Base-by-base conservation (phyloP, 2,797 vertebrate genomes). In the Sparidentex hasta region DNA sequence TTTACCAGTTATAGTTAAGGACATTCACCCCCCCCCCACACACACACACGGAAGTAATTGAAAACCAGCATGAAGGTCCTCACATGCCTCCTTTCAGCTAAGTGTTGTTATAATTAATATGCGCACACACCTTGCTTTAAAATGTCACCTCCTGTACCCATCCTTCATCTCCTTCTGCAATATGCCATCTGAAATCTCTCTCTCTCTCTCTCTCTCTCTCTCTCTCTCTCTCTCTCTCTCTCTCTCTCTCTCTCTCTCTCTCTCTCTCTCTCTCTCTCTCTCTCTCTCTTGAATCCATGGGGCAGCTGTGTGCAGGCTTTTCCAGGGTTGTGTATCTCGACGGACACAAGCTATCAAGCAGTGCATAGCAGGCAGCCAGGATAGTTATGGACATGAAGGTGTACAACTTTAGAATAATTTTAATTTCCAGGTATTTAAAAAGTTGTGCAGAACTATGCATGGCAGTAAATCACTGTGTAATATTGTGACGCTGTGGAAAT, bases 1-100 rank as follows among this genome's bases (percentile, higher is more conserved):
- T 91, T 33, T 80, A 88, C 71, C 69, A 54, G 50, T 82, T 85
- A 71, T 78, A 88, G 78, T 70, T 75, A 61, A 82, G 65, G 68
- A 73, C 56, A 23, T 68, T 61, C 38, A 46, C 41, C n/a, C n/a
- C n/a, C n/a, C n/a, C n/a, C n/a, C n/a, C 67, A 47, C 14, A 75
- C 47, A 59, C n/a, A 25, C 20, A 62, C 55, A 58, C 27, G 62
- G 2, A 38, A 20, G 29, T 43, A 51, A 77, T 33, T 44, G 5
- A 82, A 75, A 76, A 57, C 8, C 16, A 65, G 27, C 56, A 55
- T 20, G 20, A 46, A 38, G 16, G 17, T 50, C 43, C 47, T 33
- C 43, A 52, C 6, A 18, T 65, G 41, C 33, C 38, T 51, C 52
- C 20, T 71, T 50, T 61, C 6, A n/a, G 43, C 20, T 41, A 59